Conservation (phyloP, 1,140 invertebrate genomes). For the Drosophila albomicans region DNA sequence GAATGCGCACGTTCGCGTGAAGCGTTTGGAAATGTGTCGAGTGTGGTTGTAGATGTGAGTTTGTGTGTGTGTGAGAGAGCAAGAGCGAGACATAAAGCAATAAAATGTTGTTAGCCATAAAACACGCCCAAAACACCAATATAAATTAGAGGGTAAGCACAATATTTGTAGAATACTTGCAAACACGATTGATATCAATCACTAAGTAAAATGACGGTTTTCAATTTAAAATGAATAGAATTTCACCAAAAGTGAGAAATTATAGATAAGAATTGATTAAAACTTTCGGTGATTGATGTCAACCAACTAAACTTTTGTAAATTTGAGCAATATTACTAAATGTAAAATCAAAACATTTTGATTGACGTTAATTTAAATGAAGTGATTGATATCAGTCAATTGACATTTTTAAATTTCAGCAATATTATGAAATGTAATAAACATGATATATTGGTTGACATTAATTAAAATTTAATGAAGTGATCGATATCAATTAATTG, state of each 20-base stretch:
- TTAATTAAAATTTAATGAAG: neutral
- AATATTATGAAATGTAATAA: no score
- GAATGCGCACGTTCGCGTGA: slow-evolving; percentile 74
- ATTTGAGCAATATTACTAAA: no score
- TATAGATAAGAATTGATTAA: no score
- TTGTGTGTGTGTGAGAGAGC: slow-evolving; percentile 43
- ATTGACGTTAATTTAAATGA: neutral
- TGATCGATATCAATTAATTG: neutral
- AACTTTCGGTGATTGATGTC: neutral
- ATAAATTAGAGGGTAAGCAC: neutral
- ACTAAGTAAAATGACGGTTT: neutral
- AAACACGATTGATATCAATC: slow-evolving; percentile 21
- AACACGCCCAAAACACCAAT: slow-evolving; percentile 60
- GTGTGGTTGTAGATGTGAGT: slow-evolving; percentile 23
- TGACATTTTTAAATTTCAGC: neutral
- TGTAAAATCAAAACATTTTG: no score
- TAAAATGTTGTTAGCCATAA: slow-evolving; percentile 77
- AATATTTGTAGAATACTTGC: slow-evolving; percentile 23
- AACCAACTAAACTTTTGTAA: neutral
- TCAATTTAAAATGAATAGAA: no score
- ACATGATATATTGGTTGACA: neutral
- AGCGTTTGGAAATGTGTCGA: slow-evolving; percentile 46
- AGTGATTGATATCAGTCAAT: neutral
- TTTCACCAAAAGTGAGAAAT: no score
- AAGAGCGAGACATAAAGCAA: slow-evolving; percentile 73